phyloP scores from a whole-genome alignment of 1,140 invertebrate genomes.

The Tribolium madens region DNA sequence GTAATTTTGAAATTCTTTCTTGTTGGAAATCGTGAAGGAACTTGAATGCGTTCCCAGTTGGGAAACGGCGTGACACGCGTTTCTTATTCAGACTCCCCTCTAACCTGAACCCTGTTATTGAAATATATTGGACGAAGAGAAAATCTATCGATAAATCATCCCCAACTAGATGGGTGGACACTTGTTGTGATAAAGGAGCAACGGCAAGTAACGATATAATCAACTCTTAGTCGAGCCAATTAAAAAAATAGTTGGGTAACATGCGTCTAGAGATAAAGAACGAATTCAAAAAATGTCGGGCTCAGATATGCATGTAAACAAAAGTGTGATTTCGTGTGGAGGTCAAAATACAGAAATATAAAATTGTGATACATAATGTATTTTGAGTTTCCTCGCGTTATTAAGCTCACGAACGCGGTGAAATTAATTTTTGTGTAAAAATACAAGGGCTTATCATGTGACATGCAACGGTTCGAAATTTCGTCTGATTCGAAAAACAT shows the following conservation, averaged over 20 bases:
- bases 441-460: constrained; percentile 7
- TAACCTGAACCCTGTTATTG: constrained; percentile 50
- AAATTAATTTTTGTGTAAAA: constrained; percentile 37
- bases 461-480: constrained; percentile 6
- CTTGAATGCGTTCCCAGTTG: constrained; percentile 41
- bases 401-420: constrained; percentile 27
- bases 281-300: constrained; percentile 8
- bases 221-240: not conserved
- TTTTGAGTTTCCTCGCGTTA: not conserved
- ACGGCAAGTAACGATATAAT: constrained; percentile 11
- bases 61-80: constrained; percentile 49
- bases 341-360: constrained; percentile 32
- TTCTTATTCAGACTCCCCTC: constrained; percentile 48
- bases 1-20: constrained; percentile 46
- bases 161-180: constrained; percentile 52
- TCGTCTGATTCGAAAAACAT: not conserved
- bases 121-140: constrained; percentile 51
- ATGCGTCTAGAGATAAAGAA: constrained; percentile 1
- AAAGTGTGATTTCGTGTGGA: constrained; percentile 21
- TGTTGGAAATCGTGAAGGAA: constrained; percentile 41
- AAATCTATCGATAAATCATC: constrained; percentile 54
- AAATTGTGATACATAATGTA: constrained; percentile 36
- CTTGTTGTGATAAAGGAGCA: constrained; percentile 44
- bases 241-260: constrained; percentile 6
- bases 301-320: constrained; percentile 20